Base-by-base conservation (phyloP, 2,797 vertebrate genomes). In the Peromyscus attwateri region DNA sequence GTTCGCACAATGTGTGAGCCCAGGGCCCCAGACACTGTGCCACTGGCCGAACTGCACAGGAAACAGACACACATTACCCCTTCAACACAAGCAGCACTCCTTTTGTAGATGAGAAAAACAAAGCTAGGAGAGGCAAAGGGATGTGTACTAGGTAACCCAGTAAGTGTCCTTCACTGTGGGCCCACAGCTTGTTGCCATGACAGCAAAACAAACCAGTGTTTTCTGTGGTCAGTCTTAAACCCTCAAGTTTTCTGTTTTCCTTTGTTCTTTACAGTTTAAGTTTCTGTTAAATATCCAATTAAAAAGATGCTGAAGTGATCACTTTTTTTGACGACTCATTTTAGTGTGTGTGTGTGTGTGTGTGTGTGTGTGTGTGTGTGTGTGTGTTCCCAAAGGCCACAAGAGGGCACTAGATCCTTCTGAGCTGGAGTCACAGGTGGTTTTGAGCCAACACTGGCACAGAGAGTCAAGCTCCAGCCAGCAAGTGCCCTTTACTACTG, bases 251-350 rank as follows among this genome's bases (percentile, higher is more conserved):
- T 84, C 73, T 71, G 37, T 75, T 75, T 75, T 31, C 29, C n/a
- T 34, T 52, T 55, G 8, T 64, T 55, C 79, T 83, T 25, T 16
- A 68, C 6, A 49, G 40, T 76, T 92, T 87, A 85, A 92, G 27
- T 73, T 97, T 93, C 49, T 60, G 71, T 75, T 57, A 46, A 94
- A 75, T 17, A 77, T 13, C 3, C 1, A 88, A 52, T 94, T 93
- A 77, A 60, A 75, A 92, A 71, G 76, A 91, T 3, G 16, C 16
- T 95, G 82, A 34, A 60, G 31, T 80, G 31, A 66, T 81, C 76
- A 40, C 70, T 82, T 85, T 37, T 76, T 46, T 57, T 57, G 46
- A 70, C 71, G 49, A 73, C 40, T 73, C 25, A 17, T 52, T 52
- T 68, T 12, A 0, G 49, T 49, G 16, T 25, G 34, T 64, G 29